Percentiles rank a stretch among this genome's conserved stretches.
These are phyloP conservation scores for Collichthys lucidus DNA, from an alignment of 2,113 vertebrate species.

Conservation along the genomic window DNA sequence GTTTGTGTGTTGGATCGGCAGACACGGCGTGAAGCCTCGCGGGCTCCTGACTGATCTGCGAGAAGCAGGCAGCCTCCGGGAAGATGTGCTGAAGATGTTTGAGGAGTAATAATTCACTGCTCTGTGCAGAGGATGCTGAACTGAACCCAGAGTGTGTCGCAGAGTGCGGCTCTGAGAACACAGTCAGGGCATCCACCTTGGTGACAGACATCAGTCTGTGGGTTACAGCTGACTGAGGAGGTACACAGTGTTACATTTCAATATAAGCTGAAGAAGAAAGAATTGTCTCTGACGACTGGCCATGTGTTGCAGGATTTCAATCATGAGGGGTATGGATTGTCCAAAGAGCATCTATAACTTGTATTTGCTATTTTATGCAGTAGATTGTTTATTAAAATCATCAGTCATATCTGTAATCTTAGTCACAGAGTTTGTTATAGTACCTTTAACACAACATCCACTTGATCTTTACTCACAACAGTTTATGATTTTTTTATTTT, in stretches of 20 bases:
- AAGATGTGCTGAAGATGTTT: slow-evolving; percentile 40
- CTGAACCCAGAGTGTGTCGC: slow-evolving; percentile 35
- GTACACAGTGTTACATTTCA: slow-evolving; percentile 40
- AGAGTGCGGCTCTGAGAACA: slow-evolving; percentile 39
- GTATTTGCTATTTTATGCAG: slow-evolving; percentile 28
- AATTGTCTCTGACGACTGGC: slow-evolving; percentile 22
- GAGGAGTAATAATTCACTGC: slow-evolving; percentile 48
- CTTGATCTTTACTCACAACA: slow-evolving; percentile 25
- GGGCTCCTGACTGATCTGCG: slow-evolving; percentile 62
- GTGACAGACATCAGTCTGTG: slow-evolving; percentile 50
- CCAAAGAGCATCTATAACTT: slow-evolving; percentile 32
- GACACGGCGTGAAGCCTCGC: slow-evolving; percentile 46
- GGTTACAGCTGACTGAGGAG: slow-evolving; percentile 31
- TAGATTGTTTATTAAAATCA: slow-evolving; percentile 27
- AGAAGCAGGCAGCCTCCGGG: slow-evolving; percentile 64
- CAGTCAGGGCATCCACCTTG: slow-evolving; percentile 22
- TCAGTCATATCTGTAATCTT: slow-evolving; percentile 20
- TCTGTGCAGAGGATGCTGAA: slow-evolving; percentile 49
- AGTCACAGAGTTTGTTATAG: slow-evolving; percentile 18
- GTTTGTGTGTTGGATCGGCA: slow-evolving; percentile 54
- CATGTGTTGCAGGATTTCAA: slow-evolving; percentile 41
- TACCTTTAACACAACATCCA: slow-evolving; percentile 34
- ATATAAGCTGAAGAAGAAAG: slow-evolving; percentile 46
- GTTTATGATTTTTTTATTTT: slow-evolving; percentile 5
- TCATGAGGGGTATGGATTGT: slow-evolving; percentile 22